Evolutionary conservation across 2,888 invertebrate genomes (phyloP).

Genomic region (Heteropelma amictum): DNA sequence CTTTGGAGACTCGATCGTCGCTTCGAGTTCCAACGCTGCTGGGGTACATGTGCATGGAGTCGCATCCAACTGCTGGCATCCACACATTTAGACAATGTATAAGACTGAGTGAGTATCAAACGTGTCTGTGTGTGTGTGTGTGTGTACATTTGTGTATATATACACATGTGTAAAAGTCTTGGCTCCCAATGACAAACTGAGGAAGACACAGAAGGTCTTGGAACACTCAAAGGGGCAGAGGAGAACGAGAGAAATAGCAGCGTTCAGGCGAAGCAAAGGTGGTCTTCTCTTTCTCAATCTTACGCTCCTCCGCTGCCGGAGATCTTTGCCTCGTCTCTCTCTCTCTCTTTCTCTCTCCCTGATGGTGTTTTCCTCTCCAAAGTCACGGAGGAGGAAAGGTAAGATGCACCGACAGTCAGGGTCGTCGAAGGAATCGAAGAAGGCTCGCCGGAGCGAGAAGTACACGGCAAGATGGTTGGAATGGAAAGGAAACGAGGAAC

Average conservation of each 20-base stretch:
- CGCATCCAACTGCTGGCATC: conserved; percentile 21
- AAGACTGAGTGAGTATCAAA: neutral
- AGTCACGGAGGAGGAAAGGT: conserved; percentile 34
- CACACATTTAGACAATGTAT: conserved; percentile 1
- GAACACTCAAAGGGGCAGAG: conserved; percentile 19
- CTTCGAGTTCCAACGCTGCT: conserved; percentile 41
- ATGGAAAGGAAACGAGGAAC: conserved; percentile 12
- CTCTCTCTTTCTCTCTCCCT: conserved; percentile 19
- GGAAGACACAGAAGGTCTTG: conserved; percentile 36
- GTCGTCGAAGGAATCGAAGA: conserved; percentile 55
- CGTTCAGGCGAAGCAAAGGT: conserved; percentile 71
- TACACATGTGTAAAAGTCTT: neutral
- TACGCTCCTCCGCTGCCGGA: neutral
- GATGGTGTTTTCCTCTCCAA: conserved; percentile 25
- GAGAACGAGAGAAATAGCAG: conserved; percentile 72
- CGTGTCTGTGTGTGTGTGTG: neutral
- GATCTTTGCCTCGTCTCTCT: conserved; percentile 15
- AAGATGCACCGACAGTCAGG: neutral
- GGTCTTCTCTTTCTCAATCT: conserved; percentile 42
- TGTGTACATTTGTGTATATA: neutral
- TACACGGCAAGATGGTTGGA: neutral
- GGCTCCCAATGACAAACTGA: conserved; percentile 7
- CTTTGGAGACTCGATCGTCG: conserved; percentile 21
- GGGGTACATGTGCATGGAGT: conserved; percentile 2
- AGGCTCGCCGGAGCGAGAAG: conserved; percentile 30